phyloP scores from a whole-genome alignment of 2,888 invertebrate species.

The Tubulanus polymorphus region DNA sequence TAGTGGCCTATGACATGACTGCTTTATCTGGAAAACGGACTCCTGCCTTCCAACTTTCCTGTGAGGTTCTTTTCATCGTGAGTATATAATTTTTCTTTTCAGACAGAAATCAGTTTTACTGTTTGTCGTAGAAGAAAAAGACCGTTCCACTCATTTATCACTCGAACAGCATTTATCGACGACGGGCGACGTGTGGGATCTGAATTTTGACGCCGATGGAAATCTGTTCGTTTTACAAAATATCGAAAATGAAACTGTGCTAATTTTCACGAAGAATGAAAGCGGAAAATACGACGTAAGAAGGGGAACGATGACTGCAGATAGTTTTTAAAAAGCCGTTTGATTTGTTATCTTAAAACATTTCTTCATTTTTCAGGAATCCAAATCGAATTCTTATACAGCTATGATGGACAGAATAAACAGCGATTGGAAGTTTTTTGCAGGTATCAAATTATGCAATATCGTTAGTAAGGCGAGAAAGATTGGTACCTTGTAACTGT shows the following conservation, averaged over 20 bases:
- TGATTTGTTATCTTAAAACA: too few relatives aligned
- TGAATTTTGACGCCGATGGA: slow-evolving; percentile 8
- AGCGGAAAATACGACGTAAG: background rate
- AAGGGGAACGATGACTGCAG: too few relatives aligned
- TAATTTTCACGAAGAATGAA: background rate
- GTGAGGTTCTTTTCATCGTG: background rate
- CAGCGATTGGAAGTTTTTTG: too few relatives aligned
- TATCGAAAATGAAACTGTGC: background rate
- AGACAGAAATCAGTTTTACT: slow-evolving; percentile 2
- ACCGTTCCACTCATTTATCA: background rate
- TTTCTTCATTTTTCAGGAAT: too few relatives aligned
- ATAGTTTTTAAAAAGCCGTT: too few relatives aligned
- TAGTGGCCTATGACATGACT: too few relatives aligned
- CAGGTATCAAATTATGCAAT: too few relatives aligned
- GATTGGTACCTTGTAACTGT: too few relatives aligned
- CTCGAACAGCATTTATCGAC: background rate
- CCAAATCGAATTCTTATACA: too few relatives aligned
- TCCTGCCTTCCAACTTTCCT: background rate
- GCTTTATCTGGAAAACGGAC: background rate
- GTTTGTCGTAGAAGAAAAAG: background rate
- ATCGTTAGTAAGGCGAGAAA: too few relatives aligned
- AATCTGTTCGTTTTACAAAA: slow-evolving; percentile 10
- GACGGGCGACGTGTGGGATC: slow-evolving; percentile 4
- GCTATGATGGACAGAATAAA: too few relatives aligned
- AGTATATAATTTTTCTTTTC: background rate